A percentile compares a stretch with the other conserved stretches of the same genome.
Conservation (phyloP, 2,113 vertebrate genomes). For the Glaucidium brasilianum region DNA sequence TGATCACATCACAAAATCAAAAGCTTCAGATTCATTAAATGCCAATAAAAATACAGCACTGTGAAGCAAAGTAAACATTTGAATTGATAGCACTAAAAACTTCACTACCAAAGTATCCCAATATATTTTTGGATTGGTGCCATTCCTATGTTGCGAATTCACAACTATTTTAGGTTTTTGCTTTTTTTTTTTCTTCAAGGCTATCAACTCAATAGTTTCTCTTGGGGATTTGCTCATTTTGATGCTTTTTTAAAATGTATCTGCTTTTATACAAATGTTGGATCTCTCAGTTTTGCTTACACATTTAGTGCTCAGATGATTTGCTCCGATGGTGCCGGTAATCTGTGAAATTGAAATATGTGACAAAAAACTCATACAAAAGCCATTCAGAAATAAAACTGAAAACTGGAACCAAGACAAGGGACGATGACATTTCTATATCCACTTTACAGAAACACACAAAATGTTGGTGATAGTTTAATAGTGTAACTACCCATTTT, state of each 20-base stretch:
- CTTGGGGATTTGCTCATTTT: neutral
- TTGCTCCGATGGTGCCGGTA: neutral
- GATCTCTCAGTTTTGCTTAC: conserved; percentile 40
- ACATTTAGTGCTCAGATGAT: conserved; percentile 14
- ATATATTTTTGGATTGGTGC: neutral
- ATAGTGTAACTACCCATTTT: neutral
- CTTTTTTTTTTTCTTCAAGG: neutral
- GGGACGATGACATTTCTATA: neutral
- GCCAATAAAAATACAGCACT: neutral
- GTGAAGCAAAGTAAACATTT: neutral
- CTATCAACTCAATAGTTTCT: neutral
- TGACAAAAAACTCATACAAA: neutral
- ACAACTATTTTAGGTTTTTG: neutral
- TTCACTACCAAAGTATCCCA: neutral
- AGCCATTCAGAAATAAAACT: neutral
- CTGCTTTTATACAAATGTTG: neutral
- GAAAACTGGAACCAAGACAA: neutral
- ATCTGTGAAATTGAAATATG: conserved; percentile 22
- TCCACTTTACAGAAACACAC: neutral
- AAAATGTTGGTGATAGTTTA: neutral
- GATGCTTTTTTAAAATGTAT: neutral
- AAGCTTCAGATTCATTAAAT: neutral
- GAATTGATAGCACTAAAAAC: neutral
- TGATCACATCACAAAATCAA: neutral
- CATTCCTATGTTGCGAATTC: neutral